These are phyloP conservation scores for Oenanthe oenanthe DNA, from an alignment of 2,113 vertebrate species.

Conservation along the genomic window DNA sequence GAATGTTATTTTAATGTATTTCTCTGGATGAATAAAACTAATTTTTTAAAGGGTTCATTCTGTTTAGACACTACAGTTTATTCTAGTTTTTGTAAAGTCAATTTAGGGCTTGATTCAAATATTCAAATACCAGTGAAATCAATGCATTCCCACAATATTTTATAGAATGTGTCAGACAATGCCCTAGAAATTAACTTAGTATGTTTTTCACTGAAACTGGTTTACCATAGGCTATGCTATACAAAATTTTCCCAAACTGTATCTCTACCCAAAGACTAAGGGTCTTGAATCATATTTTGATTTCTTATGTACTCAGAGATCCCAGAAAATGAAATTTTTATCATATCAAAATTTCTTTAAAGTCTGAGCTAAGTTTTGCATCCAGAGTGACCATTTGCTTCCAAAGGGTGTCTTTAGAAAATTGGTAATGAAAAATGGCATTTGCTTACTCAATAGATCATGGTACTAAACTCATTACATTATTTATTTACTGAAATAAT, in stretches of 20 bases:
- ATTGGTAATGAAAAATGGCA: slow-evolving; percentile 53
- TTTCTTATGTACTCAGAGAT: neutral
- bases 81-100: slow-evolving; percentile 2
- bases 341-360: neutral
- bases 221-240: neutral
- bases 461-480: slow-evolving; percentile 18
- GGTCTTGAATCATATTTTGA: neutral
- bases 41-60: neutral
- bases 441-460: slow-evolving; percentile 47
- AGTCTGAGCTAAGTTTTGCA: neutral
- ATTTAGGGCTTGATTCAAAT: slow-evolving; percentile 1
- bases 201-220: neutral
- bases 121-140: slow-evolving; percentile 3
- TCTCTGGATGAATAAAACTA: neutral
- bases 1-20: slow-evolving; percentile 25
- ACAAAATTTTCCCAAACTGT: neutral
- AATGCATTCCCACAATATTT: neutral
- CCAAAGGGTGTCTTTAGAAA: slow-evolving; percentile 39
- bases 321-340: neutral
- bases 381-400: slow-evolving; percentile 13
- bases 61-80: neutral
- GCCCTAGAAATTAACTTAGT: neutral
- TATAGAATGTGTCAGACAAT: neutral
- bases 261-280: neutral
- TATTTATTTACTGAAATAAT: slow-evolving; percentile 59